Base-by-base conservation (phyloP, 1,140 invertebrate species). In the Polypedilum pembai region DNA sequence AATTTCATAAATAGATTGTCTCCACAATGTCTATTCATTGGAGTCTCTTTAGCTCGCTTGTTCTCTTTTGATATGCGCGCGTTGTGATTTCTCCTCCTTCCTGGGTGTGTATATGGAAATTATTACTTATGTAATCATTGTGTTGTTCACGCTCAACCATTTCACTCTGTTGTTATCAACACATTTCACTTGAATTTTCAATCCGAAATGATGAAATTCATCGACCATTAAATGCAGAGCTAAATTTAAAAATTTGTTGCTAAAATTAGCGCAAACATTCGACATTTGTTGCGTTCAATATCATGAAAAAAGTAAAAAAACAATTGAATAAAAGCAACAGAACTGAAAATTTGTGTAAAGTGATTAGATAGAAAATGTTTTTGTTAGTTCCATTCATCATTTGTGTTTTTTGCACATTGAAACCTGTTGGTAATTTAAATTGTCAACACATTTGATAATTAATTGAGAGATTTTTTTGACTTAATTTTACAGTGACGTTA, bases 181-280 rank as follows among this genome's bases (percentile, higher is more conserved):
- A n/a, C 4, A 56, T 15, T 56, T n/a, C 45, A 56, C 45, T 33
- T 33, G 24, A 33, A 33, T 33, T 33, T 33, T 33, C 24, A 56
- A 56, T 56, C 4, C n/a, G 8, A 15, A 41, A 56, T 4, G 12
- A 56, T 12, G 1, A 15, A n/a, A n/a, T 56, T 56, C n/a, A 4
- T 56, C 3, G 12, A 12, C 45, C 45, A 56, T 56, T n/a, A 15
- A 33, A 4, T 56, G 45, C 15, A 45, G 45, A 56, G 45, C 45
- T 56, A 56, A 56, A 56, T 1, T 56, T 56, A 56, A 56, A 56
- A 45, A 12, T 4, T 56, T 56, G 45, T 3, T 15, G 45, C 45
- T 56, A 56, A 56, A n/a, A 56, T n/a, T 56, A 56, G 45, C 45
- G n/a, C n/a, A 12, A 56, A 56, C 15, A 56, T 56, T n/a, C 45